Percentiles rank a stretch among this genome's conserved stretches.
These are phyloP conservation scores for Heliocidaris tuberculata DNA, from an alignment of 35 echinoderm and acorn worm genomes.

Conservation along the genomic window DNA sequence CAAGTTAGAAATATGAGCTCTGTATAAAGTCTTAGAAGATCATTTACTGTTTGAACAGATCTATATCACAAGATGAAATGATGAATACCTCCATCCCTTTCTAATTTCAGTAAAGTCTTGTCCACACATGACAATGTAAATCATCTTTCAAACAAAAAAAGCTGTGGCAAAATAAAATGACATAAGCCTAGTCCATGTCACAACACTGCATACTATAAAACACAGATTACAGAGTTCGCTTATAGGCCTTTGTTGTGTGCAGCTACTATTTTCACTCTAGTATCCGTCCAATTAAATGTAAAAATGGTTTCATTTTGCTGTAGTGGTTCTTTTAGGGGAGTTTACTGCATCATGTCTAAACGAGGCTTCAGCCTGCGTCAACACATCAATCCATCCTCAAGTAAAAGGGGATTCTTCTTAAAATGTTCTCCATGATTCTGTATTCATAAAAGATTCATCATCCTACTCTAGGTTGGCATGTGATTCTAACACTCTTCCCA, in stretches of 20 bases:
- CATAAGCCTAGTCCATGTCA: not conserved
- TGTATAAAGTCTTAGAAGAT: not conserved
- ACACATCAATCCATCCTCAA: not conserved
- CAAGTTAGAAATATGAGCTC: not conserved
- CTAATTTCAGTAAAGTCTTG: not conserved
- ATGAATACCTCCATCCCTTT: not conserved
- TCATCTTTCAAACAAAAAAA: not conserved
- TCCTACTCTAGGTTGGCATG: not conserved
- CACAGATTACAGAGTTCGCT: not conserved
- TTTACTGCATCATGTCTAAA: too few relatives aligned
- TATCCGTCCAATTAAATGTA: too few relatives aligned
- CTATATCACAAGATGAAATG: not conserved
- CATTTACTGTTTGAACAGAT: not conserved
- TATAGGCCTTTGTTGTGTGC: not conserved
- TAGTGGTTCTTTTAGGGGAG: too few relatives aligned
- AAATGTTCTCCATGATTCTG: not conserved
- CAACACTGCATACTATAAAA: not conserved
- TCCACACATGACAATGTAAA: not conserved
- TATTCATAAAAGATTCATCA: slow-evolving; percentile 19
- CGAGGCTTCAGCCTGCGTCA: not conserved
- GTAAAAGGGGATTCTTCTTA: not conserved
- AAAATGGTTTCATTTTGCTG: too few relatives aligned
- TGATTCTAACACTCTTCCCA: not conserved
- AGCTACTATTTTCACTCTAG: not conserved
- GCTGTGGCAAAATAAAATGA: not conserved